Percentiles rank a stretch among this genome's conserved stretches.
Conservation (phyloP, 2,888 invertebrate species). For the Apamea sordens region DNA sequence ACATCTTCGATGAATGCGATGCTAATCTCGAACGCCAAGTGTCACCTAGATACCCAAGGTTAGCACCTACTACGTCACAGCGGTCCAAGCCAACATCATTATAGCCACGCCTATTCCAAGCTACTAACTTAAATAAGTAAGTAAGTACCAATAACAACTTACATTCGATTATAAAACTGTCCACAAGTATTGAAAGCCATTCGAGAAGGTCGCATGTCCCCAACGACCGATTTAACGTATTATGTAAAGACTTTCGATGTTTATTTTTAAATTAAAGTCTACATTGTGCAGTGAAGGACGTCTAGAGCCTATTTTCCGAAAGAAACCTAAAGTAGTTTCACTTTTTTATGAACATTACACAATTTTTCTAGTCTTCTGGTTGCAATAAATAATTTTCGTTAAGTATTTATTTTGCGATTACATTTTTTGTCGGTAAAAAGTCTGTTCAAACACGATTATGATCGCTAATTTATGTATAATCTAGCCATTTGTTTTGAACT, state of each 20-base stretch:
- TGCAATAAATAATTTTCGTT: conserved; percentile 11
- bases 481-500: conserved; percentile 17
- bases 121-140: conserved; percentile 53
- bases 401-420: conserved; percentile 22
- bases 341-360: conserved; percentile 55
- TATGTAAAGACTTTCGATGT: conserved; percentile 56
- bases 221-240: conserved; percentile 60
- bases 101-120: conserved; percentile 76
- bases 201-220: conserved; percentile 67
- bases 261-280: conserved; percentile 56
- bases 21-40: conserved; percentile 58
- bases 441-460: conserved; percentile 6
- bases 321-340: conserved; percentile 53
- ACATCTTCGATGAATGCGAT: conserved; percentile 52
- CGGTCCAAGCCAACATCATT: conserved; percentile 60
- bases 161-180: conserved; percentile 80
- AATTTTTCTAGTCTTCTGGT: conserved; percentile 40
- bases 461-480: conserved; percentile 27
- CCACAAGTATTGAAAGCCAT: conserved; percentile 71
- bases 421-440: conserved; percentile 14
- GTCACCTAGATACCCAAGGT: conserved; percentile 83
- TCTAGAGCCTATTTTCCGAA: conserved; percentile 58
- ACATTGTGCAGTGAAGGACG: conserved; percentile 59
- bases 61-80: conserved; percentile 60
- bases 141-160: conserved; percentile 64